Evolutionary conservation across 2,797 vertebrate genomes (phyloP).

Genomic region (Discoglossus pictus): DNA sequence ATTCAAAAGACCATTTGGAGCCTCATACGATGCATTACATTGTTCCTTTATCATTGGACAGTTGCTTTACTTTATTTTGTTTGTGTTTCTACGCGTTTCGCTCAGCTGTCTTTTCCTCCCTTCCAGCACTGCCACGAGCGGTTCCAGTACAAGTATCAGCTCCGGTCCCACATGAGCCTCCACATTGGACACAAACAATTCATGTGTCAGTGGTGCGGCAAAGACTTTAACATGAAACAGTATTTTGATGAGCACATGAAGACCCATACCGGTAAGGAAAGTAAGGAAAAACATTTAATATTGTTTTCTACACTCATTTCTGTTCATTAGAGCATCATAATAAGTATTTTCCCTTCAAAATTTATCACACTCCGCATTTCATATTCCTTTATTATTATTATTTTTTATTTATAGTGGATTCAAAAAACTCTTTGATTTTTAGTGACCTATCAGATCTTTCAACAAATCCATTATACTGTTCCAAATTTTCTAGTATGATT

Average conservation of each 20-base stretch:
- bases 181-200: constrained; percentile 84
- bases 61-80: too few species aligned
- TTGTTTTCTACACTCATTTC: background rate
- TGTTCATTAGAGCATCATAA: background rate
- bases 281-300: constrained; percentile 31
- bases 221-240: constrained; percentile 86
- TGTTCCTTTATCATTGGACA: too few species aligned
- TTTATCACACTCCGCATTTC: too few species aligned
- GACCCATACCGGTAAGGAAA: constrained; percentile 74
- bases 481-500: too few species aligned
- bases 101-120: background rate
- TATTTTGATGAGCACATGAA: constrained; percentile 84
- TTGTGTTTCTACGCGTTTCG: too few species aligned
- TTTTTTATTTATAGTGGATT: too few species aligned
- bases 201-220: constrained; percentile 84
- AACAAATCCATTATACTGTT: too few species aligned
- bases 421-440: too few species aligned
- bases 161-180: constrained; percentile 81
- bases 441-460: too few species aligned
- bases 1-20: too few species aligned
- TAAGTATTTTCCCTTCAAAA: background rate
- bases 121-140: constrained; percentile 81
- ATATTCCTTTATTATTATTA: background rate
- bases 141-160: constrained; percentile 82
- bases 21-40: too few species aligned